Evolutionary conservation across 2,797 vertebrate species (phyloP).

Genomic region (Cossypha caffra): DNA sequence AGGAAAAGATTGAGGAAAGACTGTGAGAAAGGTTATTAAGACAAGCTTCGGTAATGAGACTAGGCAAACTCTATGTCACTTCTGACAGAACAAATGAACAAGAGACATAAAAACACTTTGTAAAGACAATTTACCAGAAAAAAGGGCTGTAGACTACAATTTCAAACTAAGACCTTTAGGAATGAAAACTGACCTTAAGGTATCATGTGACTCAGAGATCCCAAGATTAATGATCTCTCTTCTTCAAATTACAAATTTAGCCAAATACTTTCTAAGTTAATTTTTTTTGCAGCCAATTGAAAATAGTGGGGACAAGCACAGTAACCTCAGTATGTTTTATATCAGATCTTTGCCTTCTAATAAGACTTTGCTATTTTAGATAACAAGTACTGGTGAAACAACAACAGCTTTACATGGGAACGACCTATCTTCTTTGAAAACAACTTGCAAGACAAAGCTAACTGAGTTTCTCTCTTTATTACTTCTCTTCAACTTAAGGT

Average conservation of each 20-base stretch:
- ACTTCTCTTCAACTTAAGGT: background rate
- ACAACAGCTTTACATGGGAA: background rate
- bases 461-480: background rate
- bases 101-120: background rate
- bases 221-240: background rate
- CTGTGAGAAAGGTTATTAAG: constrained; percentile 20
- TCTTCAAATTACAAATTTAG: background rate
- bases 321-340: background rate
- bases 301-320: background rate
- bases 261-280: background rate
- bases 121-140: background rate
- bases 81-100: constrained; percentile 7
- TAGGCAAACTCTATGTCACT: background rate
- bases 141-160: background rate
- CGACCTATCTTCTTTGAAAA: background rate
- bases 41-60: background rate
- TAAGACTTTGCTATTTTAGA: background rate
- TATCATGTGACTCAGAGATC: background rate
- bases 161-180: background rate
- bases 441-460: background rate
- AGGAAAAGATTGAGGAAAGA: background rate
- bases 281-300: background rate
- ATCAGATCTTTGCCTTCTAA: background rate
- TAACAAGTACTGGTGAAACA: background rate
- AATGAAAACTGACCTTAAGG: background rate